These are phyloP conservation scores for Pristionchus exspectatus DNA, from an alignment of 2,888 invertebrate genomes.

Conservation along the genomic window DNA sequence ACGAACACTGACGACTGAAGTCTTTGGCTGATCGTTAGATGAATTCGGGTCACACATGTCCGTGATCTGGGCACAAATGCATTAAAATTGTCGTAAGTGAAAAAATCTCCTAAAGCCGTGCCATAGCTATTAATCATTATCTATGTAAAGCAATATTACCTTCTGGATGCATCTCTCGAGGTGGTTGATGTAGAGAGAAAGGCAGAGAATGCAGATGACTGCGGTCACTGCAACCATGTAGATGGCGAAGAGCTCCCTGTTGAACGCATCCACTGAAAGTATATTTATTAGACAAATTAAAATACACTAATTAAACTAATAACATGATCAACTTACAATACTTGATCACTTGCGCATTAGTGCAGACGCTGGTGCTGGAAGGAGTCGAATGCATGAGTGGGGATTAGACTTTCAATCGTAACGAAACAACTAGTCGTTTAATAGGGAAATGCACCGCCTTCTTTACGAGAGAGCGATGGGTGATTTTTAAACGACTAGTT, in stretches of 20 bases:
- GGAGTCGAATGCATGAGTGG: background rate
- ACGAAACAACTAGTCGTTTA: too few relatives aligned
- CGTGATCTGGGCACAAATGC: background rate
- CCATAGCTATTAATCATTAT: too few relatives aligned
- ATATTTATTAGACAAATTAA: background rate
- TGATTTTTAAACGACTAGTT: too few relatives aligned
- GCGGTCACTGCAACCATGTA: slow-evolving; percentile 1
- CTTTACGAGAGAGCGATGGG: too few relatives aligned
- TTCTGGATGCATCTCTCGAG: slow-evolving; percentile 9
- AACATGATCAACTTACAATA: slow-evolving; percentile 4
- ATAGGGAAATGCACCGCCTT: too few relatives aligned
- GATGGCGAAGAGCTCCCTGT: slow-evolving; percentile 27
- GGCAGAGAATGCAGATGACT: slow-evolving; percentile 22
- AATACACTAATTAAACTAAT: background rate
- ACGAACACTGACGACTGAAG: slow-evolving; percentile 34
- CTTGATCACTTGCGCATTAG: background rate
- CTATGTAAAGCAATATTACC: background rate
- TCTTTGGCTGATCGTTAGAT: slow-evolving; percentile 16
- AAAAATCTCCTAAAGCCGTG: too few relatives aligned
- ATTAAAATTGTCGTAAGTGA: background rate
- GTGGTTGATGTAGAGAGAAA: slow-evolving; percentile 2
- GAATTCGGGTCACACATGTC: background rate
- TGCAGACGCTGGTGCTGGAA: background rate
- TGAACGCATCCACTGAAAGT: background rate
- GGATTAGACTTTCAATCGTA: too few relatives aligned